These are phyloP conservation scores for Halichondria panicea DNA, from an alignment of 37 sponge, comb jelly and placozoan species.

Conservation along the genomic window DNA sequence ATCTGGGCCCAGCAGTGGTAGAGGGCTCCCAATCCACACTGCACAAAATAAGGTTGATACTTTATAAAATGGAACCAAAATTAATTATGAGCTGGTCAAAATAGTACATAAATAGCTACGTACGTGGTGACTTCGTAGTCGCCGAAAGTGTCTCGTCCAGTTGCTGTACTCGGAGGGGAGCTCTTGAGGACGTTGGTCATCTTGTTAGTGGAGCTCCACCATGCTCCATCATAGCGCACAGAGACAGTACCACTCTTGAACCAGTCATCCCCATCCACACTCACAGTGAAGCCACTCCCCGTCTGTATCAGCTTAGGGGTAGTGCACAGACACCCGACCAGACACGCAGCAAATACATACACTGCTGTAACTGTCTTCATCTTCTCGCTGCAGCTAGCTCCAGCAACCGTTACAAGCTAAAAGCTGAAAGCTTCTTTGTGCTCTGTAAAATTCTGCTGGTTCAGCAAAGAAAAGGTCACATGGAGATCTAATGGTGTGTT, in stretches of 20 bases:
- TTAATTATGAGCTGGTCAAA: too few relatives aligned
- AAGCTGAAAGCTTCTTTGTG: too few relatives aligned
- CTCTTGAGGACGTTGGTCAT: background rate
- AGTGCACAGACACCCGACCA: too few relatives aligned
- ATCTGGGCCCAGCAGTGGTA: background rate
- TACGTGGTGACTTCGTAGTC: background rate
- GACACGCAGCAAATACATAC: too few relatives aligned
- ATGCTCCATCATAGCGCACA: constrained; percentile 14
- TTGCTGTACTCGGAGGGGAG: background rate
- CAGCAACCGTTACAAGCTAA: too few relatives aligned
- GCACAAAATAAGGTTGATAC: background rate
- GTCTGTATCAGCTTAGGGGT: too few relatives aligned
- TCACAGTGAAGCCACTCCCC: constrained; percentile 10
- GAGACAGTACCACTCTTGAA: constrained; percentile 30
- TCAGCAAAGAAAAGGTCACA: too few relatives aligned
- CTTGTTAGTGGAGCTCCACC: constrained; percentile 19
- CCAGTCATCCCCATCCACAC: constrained; percentile 13
- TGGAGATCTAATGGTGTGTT: too few relatives aligned
- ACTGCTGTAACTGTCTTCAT: too few relatives aligned
- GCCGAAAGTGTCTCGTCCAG: constrained; percentile 15
- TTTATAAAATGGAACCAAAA: background rate
- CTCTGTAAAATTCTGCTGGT: too few relatives aligned
- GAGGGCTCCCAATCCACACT: constrained; percentile 15
- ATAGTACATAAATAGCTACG: background rate
- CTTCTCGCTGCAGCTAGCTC: too few relatives aligned